phyloP scores from a whole-genome alignment of 1,140 invertebrate genomes.

The Trichoplusia ni region DNA sequence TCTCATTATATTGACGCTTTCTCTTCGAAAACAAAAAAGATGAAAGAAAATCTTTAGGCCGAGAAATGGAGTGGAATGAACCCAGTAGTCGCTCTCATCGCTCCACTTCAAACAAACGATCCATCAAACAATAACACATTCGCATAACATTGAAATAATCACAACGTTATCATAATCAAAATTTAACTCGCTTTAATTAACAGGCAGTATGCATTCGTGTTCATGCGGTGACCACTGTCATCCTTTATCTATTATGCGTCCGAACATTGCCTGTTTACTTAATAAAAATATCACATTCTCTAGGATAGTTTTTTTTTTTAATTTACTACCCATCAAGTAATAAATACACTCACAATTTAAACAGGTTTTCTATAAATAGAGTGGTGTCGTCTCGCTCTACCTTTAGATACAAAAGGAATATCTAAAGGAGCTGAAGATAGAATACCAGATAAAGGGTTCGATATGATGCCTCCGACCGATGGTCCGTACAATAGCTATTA shows the following conservation, averaged over 20 bases:
- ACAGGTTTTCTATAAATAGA: no score
- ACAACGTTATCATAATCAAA: background rate
- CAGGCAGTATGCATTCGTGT: background rate
- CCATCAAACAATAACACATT: background rate
- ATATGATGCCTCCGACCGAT: constrained; percentile 60
- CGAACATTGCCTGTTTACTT: no score
- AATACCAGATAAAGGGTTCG: constrained; percentile 19
- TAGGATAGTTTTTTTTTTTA: no score
- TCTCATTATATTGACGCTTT: constrained; percentile 56
- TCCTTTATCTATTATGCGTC: no score
- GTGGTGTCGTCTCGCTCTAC: no score
- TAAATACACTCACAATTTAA: no score
- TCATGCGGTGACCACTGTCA: no score
- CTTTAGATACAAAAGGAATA: no score
- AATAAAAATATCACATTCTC: no score
- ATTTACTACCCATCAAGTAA: no score
- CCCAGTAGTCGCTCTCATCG: constrained; percentile 2
- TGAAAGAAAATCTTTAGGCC: constrained; percentile 54
- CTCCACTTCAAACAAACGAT: background rate
- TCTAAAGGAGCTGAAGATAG: no score
- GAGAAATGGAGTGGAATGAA: constrained; percentile 41
- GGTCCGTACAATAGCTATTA: constrained; percentile 61
- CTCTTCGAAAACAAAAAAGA: constrained; percentile 57
- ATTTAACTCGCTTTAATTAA: background rate
- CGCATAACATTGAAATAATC: background rate